Evolutionary conservation across 2,888 invertebrate genomes (phyloP).

Genomic region (Meiosimyza decipiens): DNA sequence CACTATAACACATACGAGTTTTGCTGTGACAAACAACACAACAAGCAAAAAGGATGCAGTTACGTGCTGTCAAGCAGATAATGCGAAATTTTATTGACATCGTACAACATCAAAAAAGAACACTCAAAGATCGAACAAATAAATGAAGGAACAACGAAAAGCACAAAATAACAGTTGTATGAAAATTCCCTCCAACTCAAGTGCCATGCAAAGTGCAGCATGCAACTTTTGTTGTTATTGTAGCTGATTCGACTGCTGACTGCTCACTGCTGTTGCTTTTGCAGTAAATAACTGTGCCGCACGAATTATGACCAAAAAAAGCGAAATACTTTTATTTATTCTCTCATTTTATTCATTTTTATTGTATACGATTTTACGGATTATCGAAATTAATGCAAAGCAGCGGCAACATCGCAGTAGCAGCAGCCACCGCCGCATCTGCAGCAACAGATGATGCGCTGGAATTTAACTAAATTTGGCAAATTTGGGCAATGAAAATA

Average conservation of each 20-base stretch:
- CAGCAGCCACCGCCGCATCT: not conserved
- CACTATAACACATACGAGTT: not conserved
- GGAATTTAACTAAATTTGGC: constrained; percentile 32
- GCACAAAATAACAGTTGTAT: not conserved
- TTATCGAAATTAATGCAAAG: constrained; percentile 22
- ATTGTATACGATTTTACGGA: not conserved
- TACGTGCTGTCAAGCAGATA: constrained; percentile 51
- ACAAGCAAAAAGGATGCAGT: constrained; percentile 44
- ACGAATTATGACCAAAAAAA: not conserved
- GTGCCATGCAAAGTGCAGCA: not conserved
- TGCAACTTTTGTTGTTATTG: constrained; percentile 1
- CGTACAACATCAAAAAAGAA: constrained; percentile 9
- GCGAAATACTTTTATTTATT: not conserved
- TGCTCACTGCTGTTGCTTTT: constrained; percentile 2
- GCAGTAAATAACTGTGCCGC: not conserved
- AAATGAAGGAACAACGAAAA: not conserved
- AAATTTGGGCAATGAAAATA: constrained; percentile 29
- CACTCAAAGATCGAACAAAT: too few species aligned
- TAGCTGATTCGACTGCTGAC: not conserved
- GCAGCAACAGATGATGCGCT: constrained; percentile 12
- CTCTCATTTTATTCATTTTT: too few species aligned
- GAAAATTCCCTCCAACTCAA: not conserved
- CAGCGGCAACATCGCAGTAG: not conserved
- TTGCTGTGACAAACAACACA: not conserved
- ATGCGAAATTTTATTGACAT: constrained; percentile 52